Evolutionary conservation across 2,888 invertebrate genomes (phyloP), one percentile per base, ranked within the genome.

Genomic region (Stictocephala bisonia): DNA sequence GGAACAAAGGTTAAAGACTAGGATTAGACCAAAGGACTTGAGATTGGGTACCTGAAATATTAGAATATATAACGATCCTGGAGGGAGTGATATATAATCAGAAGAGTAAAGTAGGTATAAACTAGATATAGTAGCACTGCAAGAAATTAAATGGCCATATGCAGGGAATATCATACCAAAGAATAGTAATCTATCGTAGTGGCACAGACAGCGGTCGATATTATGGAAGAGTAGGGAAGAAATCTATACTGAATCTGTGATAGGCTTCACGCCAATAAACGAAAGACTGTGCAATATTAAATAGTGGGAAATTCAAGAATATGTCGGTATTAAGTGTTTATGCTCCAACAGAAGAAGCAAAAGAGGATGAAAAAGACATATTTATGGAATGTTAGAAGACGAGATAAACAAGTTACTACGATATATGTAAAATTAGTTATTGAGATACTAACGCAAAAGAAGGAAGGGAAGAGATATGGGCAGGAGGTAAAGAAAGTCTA

Each of bases 331-430:
- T 75, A 24, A 69, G 56, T 56, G 31, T 29, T 18, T 66, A 75
- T 73, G 70, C 70, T 26, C 73, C 60, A 41, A 75, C 73, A 24
- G 70, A 75, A 58, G 70, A 66, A 31, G 27, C 31, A n/a, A 31
- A 56, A 29, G 56, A 56, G 1, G 56, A 56, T 1, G 56, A 56
- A 3, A 56, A 56, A 15, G 56, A 56, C 15, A 15, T 6, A 24
- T 70, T 70, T 70, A 70, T 70, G 70, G 40, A 2, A 2, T 3
- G 6, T 3, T 70, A 22, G 70, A 56, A n/a, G 56, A 56, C 2
- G 31, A 29, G 18, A 15, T 48, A n/a, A 48, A 31, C 15, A 56
- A 56, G 31, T 29, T 56, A 29, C 56, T 31, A n/a, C 4, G 11
- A 15, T 56, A 56, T n/a, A 56, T 31, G 18, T 56, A 3, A 56